phyloP scores from a whole-genome alignment of 2,113 vertebrate species.

The Balaeniceps rex region DNA sequence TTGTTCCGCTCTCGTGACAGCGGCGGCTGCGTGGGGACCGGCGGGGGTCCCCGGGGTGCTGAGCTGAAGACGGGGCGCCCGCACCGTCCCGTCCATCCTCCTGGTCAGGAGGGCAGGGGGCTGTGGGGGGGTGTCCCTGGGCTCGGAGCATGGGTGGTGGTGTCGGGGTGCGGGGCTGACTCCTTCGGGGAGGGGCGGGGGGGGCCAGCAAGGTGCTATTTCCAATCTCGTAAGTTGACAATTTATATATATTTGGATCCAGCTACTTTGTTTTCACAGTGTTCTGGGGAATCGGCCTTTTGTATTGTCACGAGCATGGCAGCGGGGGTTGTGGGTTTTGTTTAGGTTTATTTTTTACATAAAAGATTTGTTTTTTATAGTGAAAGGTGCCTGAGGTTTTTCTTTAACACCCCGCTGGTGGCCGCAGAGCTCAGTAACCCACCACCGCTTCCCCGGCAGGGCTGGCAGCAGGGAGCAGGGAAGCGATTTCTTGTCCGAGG shows the following conservation, averaged over 20 bases:
- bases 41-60: neutral
- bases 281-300: conserved; percentile 37
- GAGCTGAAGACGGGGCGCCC: neutral
- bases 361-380: conserved; percentile 64
- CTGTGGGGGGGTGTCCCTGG: neutral
- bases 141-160: neutral
- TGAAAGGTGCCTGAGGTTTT: neutral
- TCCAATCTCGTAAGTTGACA: neutral
- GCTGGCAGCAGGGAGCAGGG: too few relatives aligned
- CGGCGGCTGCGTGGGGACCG: neutral
- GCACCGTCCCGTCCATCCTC: rapidly evolving
- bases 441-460: neutral
- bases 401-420: neutral
- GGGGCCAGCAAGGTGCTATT: conserved; percentile 55
- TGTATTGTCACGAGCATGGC: conserved; percentile 51
- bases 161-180: neutral
- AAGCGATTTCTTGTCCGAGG: neutral
- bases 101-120: neutral
- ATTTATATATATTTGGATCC: conserved; percentile 62
- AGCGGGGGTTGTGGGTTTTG: conserved; percentile 46
- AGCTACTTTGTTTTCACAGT: conserved; percentile 16
- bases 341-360: conserved; percentile 69
- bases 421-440: rapidly evolving
- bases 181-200: neutral
- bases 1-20: neutral